These are phyloP conservation scores for Anolis sagrei DNA, from an alignment of 2,113 vertebrate species.

Conservation along the genomic window DNA sequence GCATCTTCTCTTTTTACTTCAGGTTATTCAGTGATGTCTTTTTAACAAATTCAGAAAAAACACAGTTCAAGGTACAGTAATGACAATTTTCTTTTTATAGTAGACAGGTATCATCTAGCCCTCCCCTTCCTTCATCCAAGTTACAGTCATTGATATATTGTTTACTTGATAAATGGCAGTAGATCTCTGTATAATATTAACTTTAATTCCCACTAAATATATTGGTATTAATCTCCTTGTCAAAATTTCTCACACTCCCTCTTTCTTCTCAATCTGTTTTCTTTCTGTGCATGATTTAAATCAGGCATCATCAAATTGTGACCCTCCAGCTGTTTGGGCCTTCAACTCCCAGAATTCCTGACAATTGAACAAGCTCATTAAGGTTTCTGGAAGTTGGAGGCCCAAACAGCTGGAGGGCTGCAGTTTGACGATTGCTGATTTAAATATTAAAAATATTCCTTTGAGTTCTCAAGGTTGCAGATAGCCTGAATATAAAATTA, in stretches of 20 bases:
- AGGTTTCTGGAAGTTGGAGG: too few relatives aligned
- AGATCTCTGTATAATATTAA: background rate
- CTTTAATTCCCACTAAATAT: background rate
- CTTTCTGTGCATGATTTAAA: background rate
- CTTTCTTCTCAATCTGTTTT: background rate
- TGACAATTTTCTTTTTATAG: background rate
- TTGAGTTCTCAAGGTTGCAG: too few relatives aligned
- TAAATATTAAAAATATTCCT: too few relatives aligned
- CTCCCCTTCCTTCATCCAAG: background rate
- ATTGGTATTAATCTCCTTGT: background rate
- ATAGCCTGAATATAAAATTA: too few relatives aligned
- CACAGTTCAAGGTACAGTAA: slow-evolving; percentile 90
- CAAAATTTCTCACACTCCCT: background rate
- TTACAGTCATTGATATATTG: background rate
- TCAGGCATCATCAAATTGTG: too few relatives aligned
- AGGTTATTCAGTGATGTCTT: slow-evolving; percentile 93
- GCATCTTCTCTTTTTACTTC: slow-evolving; percentile 31
- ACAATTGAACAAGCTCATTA: too few relatives aligned
- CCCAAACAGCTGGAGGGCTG: too few relatives aligned
- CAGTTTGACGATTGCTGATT: too few relatives aligned
- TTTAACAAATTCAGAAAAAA: slow-evolving; percentile 89
- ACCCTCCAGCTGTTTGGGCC: too few relatives aligned
- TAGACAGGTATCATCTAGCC: background rate
- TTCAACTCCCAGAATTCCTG: too few relatives aligned
- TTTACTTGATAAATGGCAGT: background rate